Percentiles rank a stretch among this genome's conserved stretches.
Evolutionary conservation across 2,888 invertebrate genomes (phyloP).

Genomic region (Lobophora halterata): DNA sequence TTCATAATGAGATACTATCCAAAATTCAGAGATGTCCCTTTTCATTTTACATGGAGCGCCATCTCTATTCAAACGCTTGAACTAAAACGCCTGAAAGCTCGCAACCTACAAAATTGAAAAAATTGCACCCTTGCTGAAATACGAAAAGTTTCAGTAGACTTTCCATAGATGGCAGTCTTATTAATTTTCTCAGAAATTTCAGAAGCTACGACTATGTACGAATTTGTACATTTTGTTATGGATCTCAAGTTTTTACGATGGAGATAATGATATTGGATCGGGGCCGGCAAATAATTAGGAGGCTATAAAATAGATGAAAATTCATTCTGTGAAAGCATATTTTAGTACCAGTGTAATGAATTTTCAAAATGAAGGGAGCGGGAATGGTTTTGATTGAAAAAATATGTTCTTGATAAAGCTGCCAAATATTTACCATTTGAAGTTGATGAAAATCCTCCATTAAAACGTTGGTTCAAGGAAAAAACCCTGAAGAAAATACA

Average conservation of each 20-base stretch:
- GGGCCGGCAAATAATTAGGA: slow-evolving; percentile 2
- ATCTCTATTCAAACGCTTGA: slow-evolving; percentile 1
- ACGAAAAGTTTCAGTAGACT: slow-evolving; percentile 1
- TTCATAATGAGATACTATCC: too few species aligned
- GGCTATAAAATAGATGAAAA: slow-evolving; percentile 11
- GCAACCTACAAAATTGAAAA: background rate
- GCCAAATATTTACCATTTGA: too few species aligned
- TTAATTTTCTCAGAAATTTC: too few species aligned
- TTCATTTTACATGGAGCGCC: slow-evolving; percentile 1
- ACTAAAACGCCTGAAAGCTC: background rate
- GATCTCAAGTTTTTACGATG: too few species aligned
- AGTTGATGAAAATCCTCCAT: too few species aligned
- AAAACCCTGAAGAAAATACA: too few species aligned
- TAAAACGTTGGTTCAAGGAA: too few species aligned
- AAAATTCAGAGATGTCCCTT: background rate
- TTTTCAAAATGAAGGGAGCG: too few species aligned
- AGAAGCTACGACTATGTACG: too few species aligned
- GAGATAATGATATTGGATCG: slow-evolving; percentile 11
- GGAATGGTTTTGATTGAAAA: too few species aligned
- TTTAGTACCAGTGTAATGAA: too few species aligned
- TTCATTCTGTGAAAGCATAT: slow-evolving; percentile 7
- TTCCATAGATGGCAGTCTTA: slow-evolving; percentile 9
- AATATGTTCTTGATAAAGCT: too few species aligned
- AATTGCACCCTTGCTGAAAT: background rate
- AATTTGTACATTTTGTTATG: slow-evolving; percentile 1